Conservation (phyloP, 2,113 vertebrate genomes). For the Petrocephalus zakoni region DNA sequence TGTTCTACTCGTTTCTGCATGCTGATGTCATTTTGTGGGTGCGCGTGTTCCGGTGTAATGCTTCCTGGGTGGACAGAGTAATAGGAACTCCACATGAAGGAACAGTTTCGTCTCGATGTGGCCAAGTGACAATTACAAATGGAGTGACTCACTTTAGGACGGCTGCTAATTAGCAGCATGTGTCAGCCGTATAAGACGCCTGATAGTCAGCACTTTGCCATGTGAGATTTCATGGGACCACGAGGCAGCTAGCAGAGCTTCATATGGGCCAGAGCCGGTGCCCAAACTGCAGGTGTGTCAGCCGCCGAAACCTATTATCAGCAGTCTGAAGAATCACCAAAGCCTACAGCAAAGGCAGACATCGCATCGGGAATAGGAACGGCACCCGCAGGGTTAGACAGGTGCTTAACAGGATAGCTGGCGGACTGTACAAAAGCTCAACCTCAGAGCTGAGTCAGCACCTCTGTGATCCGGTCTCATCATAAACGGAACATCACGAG, state of each 20-base stretch:
- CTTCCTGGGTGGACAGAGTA: not conserved
- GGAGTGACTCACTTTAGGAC: not conserved
- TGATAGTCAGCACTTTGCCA: not conserved
- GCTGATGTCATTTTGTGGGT: not conserved
- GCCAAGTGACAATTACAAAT: not conserved
- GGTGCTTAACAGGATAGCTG: not conserved
- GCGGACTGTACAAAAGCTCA: not conserved
- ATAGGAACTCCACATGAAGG: not conserved
- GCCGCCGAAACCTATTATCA: not conserved
- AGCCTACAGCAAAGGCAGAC: not conserved
- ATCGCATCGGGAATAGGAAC: not conserved
- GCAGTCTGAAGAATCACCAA: not conserved
- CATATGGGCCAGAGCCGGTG: not conserved
- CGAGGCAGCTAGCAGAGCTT: not conserved
- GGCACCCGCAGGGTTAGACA: not conserved
- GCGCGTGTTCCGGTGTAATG: not conserved
- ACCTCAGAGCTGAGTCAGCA: not conserved
- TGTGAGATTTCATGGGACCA: not conserved
- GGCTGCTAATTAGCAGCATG: not conserved
- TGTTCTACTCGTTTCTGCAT: not conserved
- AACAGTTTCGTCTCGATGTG: not conserved
- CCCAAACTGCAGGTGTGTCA: not conserved
- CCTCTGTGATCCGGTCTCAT: not conserved
- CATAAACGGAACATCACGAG: not conserved
- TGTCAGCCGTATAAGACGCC: not conserved